These are phyloP conservation scores for Halocaridina rubra DNA, from an alignment of 2,888 invertebrate genomes.

Conservation along the genomic window DNA sequence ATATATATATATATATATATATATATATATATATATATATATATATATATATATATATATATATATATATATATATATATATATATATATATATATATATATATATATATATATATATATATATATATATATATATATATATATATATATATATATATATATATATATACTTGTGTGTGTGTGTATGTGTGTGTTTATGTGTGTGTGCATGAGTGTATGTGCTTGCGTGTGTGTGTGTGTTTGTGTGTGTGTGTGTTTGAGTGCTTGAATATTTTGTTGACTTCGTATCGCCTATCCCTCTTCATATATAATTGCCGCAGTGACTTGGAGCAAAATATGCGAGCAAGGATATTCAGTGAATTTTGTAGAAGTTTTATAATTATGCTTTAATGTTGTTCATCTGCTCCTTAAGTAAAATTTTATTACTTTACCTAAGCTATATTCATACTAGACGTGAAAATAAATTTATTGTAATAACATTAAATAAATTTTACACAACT, in stretches of 20 bases:
- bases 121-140: slow-evolving; percentile 8
- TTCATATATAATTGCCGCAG: too few species aligned
- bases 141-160: slow-evolving; percentile 8
- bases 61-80: slow-evolving; percentile 8
- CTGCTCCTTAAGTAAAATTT: too few species aligned
- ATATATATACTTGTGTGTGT: not conserved
- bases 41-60: slow-evolving; percentile 8
- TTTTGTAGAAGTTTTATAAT: not conserved
- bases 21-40: slow-evolving; percentile 8
- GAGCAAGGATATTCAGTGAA: not conserved
- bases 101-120: slow-evolving; percentile 4
- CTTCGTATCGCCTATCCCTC: not conserved
- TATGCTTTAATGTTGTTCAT: too few species aligned
- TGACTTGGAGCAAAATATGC: too few species aligned
- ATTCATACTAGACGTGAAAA: too few species aligned
- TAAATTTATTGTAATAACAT: too few species aligned
- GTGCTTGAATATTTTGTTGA: not conserved
- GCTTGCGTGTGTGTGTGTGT: too few species aligned
- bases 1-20: slow-evolving; percentile 8
- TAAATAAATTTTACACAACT: not conserved
- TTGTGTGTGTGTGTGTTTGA: too few species aligned
- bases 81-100: slow-evolving; percentile 8
- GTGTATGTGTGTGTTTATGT: too few species aligned
- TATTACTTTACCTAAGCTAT: too few species aligned
- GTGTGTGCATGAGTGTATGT: too few species aligned